Base-by-base conservation (phyloP, 2,888 invertebrate species). In the Boloria selene region DNA sequence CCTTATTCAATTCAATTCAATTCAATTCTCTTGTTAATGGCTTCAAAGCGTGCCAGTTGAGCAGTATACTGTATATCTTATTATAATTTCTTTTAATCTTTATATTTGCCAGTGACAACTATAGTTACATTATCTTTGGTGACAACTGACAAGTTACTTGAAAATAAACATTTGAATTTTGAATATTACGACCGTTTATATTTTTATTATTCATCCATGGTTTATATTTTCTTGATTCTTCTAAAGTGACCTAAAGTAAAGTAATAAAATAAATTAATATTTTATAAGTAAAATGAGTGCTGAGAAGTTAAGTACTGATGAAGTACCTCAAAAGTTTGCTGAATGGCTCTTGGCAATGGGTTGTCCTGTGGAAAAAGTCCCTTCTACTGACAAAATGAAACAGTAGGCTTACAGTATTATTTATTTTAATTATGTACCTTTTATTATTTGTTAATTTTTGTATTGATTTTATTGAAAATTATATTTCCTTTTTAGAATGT, bases 321-420 rank as follows among this genome's bases (percentile, higher is more conserved):
- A 87, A 74, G 86, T 92, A 45, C 91, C 91, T 2, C 71, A 77
- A 50, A 89, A 85, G 67, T 89, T 91, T 70, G 68, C 78, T 1
- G 86, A 90, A 76, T 92, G 91, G 91, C 78, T 91, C 3, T 73
- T 92, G 31, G 72, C 77, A 0, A 90, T 92, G 87, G 91, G 91
- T 61, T 92, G 89, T 72, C 87, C 90, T 0, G 75, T 83, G 4
- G 86, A 89, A 62, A 85, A 83, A 73, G 86, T 90, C 61, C 90
- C 90, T 31, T 77, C 84, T 13, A 68, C 79, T 16, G 90, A 91
- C 2, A 88, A 87, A 83, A 76, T 88, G 51, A 69, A 80, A 0
- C 83, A 86, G 90, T 90, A 77, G 74, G 87, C 80, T 56, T 64
- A 60, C 51, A 38, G 13, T 14, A 31, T 6, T 61, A 31, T 13